phyloP scores from a whole-genome alignment of 2,888 invertebrate species.

The Ochropacha duplaris region DNA sequence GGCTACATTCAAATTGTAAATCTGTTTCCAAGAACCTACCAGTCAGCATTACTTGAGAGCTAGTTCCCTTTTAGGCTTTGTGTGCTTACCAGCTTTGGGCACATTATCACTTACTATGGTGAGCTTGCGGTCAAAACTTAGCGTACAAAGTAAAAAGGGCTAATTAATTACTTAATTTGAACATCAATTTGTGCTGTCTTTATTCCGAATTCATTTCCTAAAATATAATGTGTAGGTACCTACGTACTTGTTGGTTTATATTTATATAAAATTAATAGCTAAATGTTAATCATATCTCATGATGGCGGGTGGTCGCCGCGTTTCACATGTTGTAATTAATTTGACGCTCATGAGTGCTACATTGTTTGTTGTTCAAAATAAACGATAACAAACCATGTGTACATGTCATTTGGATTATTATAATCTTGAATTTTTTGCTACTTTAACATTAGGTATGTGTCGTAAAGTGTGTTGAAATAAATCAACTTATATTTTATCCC shows the following conservation, averaged over 20 bases:
- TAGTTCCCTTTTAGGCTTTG: too few species aligned
- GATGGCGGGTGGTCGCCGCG: constrained; percentile 47
- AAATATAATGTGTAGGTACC: constrained; percentile 3
- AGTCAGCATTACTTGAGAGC: too few species aligned
- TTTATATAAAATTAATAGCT: constrained; percentile 37
- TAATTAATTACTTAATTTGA: too few species aligned
- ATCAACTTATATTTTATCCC: too few species aligned
- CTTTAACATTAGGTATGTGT: constrained; percentile 6
- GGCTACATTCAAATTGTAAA: too few species aligned
- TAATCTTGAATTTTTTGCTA: constrained; percentile 26
- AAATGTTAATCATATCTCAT: constrained; percentile 40
- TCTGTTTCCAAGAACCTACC: too few species aligned
- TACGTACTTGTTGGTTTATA: constrained; percentile 19
- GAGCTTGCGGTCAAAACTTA: too few species aligned
- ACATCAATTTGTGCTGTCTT: not conserved
- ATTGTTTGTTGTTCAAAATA: constrained; percentile 35
- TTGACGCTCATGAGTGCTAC: constrained; percentile 43
- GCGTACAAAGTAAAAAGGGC: too few species aligned
- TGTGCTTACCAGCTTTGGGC: too few species aligned
- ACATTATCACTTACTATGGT: too few species aligned
- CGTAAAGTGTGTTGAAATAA: too few species aligned
- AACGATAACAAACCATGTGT: constrained; percentile 29
- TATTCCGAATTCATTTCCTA: not conserved
- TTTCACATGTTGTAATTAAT: constrained; percentile 51
- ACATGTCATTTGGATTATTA: constrained; percentile 30